phyloP scores from a whole-genome alignment of 2,888 invertebrate species.

The Osedax frankpressi region DNA sequence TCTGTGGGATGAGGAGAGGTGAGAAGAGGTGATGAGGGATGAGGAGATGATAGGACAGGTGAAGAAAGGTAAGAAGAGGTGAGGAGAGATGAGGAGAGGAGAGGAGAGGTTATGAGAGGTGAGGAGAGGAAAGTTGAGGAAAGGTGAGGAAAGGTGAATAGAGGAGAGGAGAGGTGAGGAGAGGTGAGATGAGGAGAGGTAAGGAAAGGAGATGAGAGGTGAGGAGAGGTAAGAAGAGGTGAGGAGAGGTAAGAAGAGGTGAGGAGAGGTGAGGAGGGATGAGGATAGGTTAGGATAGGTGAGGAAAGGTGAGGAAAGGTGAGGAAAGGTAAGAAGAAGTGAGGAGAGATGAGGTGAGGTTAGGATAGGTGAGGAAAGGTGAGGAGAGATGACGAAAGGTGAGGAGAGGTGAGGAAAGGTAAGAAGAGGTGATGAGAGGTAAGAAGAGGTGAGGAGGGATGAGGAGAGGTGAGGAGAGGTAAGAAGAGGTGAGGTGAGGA shows the following conservation, averaged over 20 bases:
- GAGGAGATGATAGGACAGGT: neutral
- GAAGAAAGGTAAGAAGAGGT: neutral
- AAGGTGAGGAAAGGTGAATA: too few relatives aligned
- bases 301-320: neutral
- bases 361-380: neutral
- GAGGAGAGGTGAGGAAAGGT: neutral
- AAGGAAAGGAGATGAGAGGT: neutral
- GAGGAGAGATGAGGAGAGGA: neutral
- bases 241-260: neutral
- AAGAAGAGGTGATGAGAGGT: too few relatives aligned
- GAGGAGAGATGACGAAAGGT: neutral
- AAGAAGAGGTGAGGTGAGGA: too few relatives aligned
- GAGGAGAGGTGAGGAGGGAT: neutral
- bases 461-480: too few relatives aligned
- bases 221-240: neutral
- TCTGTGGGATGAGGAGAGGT: neutral
- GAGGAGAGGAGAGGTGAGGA: too few relatives aligned
- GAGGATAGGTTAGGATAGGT: neutral
- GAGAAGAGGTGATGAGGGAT: neutral
- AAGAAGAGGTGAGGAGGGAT: too few relatives aligned
- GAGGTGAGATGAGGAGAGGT: neutral
- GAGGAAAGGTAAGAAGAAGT: neutral
- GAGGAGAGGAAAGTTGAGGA: neutral
- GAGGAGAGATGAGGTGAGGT: neutral
- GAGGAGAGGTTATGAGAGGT: neutral